Conservation (phyloP, 1,140 invertebrate genomes). For the Drosophila melanica region DNA sequence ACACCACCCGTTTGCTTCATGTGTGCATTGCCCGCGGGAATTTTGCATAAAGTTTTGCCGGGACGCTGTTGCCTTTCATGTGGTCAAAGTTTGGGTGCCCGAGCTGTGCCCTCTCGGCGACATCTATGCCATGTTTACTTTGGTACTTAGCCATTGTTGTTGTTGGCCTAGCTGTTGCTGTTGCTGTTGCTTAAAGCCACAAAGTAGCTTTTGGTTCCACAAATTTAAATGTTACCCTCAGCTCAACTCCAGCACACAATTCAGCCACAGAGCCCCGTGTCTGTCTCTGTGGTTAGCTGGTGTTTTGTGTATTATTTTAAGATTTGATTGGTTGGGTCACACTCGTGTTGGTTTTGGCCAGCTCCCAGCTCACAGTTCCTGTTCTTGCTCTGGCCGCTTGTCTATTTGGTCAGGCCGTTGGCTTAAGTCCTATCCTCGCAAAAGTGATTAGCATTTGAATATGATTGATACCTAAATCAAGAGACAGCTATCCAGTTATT, state of each 20-base stretch:
- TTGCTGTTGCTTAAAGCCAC: slow-evolving; percentile 73
- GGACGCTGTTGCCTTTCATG: slow-evolving; percentile 51
- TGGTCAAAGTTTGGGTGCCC: slow-evolving; percentile 54
- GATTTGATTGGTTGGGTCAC: slow-evolving; percentile 53
- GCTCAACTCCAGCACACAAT: slow-evolving; percentile 35
- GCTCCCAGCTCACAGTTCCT: not conserved
- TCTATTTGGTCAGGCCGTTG: slow-evolving; percentile 32
- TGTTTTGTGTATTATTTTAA: slow-evolving; percentile 72
- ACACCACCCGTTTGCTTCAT: slow-evolving; percentile 16
- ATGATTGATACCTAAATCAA: no score
- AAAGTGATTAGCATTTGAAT: slow-evolving; percentile 44
- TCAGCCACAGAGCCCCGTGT: slow-evolving; percentile 9
- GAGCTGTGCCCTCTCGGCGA: slow-evolving; percentile 38
- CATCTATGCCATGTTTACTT: slow-evolving; percentile 79
- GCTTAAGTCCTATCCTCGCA: not conserved
- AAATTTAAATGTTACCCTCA: slow-evolving; percentile 64
- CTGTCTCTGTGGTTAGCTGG: slow-evolving; percentile 28
- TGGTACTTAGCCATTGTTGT: slow-evolving; percentile 63
- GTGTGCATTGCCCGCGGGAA: slow-evolving; percentile 55
- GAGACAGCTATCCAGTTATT: not conserved
- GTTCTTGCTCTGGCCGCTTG: not conserved
- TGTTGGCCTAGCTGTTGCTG: slow-evolving; percentile 36
- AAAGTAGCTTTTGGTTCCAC: slow-evolving; percentile 64
- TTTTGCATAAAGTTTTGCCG: slow-evolving; percentile 62
- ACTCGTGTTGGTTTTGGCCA: slow-evolving; percentile 40